Base-by-base conservation (phyloP, 2,888 invertebrate species). In the Drosophila melanosoma region DNA sequence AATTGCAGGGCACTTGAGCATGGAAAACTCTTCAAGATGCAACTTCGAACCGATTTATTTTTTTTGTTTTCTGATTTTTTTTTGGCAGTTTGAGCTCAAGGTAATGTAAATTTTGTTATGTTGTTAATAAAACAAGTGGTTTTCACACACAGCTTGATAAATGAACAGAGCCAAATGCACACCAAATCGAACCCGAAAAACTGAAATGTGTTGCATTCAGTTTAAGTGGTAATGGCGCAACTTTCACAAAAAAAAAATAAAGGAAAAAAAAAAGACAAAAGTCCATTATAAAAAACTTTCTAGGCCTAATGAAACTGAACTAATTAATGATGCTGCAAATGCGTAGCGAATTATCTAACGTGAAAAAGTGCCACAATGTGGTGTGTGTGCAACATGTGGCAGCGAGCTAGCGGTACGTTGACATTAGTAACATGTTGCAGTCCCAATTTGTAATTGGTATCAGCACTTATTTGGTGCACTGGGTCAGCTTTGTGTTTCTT, bases 61-160 rank as follows among this genome's bases (percentile, higher is more conserved):
- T 15, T 48, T 51, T 45, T n/a, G 26, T 29, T 61, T 62, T 42
- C 8, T 8, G 15, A 36, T 5, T 36, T 45, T 36, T 72, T 71
- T 83, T 89, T 83, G 90, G 89, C 88, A 86, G 83, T 89, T 89
- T 83, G 79, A 65, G 90, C 90, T 85, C 88, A 86, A 86, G 86
- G 86, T 89, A 87, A 87, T 82, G 89, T 79, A 72, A 62, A 68
- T 79, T 70, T 66, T 68, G 48, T 64, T 64, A 62, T 51, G 69
- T 64, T 79, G 69, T 76, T 64, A 81, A 76, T 72, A 87, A 83
- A 81, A 76, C 79, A 87, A 83, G 79, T 83, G 76, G 74, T 74
- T 72, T 70, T 62, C 80, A 79, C 80, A 79, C 67, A 69, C 53
- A 51, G 32, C 40, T 51, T 49, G 62, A 76, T 74, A 76, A 76